These are phyloP conservation scores for Acropternis orthonyx DNA, from an alignment of 2,797 vertebrate species.

Conservation along the genomic window DNA sequence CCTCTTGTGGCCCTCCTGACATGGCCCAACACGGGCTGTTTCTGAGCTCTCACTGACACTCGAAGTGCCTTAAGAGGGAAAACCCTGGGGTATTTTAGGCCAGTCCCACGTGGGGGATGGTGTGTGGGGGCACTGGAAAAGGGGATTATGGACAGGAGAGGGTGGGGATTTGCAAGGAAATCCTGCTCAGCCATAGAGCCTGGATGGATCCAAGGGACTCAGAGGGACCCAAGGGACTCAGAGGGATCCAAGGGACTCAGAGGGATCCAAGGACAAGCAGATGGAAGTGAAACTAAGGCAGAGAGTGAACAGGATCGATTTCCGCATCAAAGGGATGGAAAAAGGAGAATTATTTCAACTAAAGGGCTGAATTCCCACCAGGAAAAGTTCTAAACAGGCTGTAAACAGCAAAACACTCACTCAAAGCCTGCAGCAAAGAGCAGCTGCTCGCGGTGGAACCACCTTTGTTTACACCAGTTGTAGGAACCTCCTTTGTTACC, in stretches of 20 bases:
- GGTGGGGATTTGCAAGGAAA: neutral
- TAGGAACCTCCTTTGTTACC: neutral
- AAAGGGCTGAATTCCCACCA: neutral
- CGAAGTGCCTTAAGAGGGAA: rapidly evolving
- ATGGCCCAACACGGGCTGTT: rapidly evolving
- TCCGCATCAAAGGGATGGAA: neutral
- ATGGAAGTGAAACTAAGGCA: no score
- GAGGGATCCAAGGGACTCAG: neutral
- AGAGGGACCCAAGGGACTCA: neutral
- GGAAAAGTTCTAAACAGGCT: neutral
- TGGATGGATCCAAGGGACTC: neutral
- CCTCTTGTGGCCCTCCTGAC: neutral
- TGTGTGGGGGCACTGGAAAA: neutral
- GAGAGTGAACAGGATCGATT: neutral
- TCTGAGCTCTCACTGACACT: rapidly evolving
- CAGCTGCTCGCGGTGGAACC: neutral
- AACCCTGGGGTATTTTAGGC: neutral
- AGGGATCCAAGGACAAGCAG: neutral
- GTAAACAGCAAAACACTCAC: neutral
- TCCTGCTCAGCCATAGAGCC: neutral
- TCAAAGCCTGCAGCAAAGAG: neutral
- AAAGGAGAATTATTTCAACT: neutral
- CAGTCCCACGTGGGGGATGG: neutral
- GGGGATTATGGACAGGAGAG: neutral
- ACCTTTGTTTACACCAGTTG: neutral